Percentiles rank a stretch among this genome's conserved stretches.
These are phyloP conservation scores for Callipepla squamata DNA, from an alignment of 2,113 vertebrate species.

Conservation along the genomic window DNA sequence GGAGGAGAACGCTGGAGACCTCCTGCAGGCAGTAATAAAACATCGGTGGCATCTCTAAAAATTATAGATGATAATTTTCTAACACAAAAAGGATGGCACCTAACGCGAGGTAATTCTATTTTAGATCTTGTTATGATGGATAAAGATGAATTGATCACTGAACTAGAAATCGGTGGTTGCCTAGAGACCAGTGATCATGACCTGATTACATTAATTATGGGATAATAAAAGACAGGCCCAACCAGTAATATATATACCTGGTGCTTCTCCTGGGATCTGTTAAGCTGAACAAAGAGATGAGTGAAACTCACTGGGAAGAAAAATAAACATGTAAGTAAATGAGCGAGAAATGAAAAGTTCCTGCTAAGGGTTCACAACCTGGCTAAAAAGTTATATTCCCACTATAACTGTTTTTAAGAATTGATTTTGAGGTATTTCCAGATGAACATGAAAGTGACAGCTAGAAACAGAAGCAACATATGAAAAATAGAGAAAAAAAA, in stretches of 20 bases:
- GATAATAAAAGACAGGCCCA: conserved; percentile 68
- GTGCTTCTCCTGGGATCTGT: conserved; percentile 2
- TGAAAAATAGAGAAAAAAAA: not conserved
- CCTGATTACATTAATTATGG: conserved; percentile 74
- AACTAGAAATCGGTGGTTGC: conserved; percentile 73
- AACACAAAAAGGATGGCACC: conserved; percentile 41
- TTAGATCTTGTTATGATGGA: conserved; percentile 69
- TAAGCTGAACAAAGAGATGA: conserved; percentile 15
- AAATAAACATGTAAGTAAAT: not conserved
- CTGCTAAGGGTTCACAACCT: not conserved
- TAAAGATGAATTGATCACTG: conserved; percentile 75
- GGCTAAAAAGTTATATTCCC: conserved; percentile 5
- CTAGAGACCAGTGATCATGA: conserved; percentile 68
- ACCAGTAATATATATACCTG: conserved; percentile 56
- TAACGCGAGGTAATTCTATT: conserved; percentile 53
- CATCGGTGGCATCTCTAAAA: conserved; percentile 36
- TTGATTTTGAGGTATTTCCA: conserved; percentile 32
- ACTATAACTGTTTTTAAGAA: not conserved
- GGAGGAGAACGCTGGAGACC: conserved; percentile 9
- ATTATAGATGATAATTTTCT: conserved; percentile 46
- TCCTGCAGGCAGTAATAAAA: conserved; percentile 57
- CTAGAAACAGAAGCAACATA: conserved; percentile 10
- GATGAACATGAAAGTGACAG: conserved; percentile 29
- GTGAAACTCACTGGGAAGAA: not conserved
- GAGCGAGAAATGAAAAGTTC: conserved; percentile 3